phyloP scores from a whole-genome alignment of 1,140 invertebrate species.

The Manduca sexta region DNA sequence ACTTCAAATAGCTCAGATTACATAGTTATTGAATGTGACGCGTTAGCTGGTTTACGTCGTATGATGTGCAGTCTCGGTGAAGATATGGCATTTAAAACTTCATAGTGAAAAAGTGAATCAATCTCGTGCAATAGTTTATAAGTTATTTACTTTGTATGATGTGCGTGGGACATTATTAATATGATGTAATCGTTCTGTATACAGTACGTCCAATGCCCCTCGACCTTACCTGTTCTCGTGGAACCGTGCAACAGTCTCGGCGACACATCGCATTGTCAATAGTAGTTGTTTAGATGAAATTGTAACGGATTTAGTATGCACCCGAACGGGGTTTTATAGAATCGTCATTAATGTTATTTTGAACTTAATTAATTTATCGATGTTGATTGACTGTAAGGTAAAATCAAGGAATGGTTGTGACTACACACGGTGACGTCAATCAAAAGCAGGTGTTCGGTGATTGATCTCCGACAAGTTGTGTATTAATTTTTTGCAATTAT shows the following conservation, averaged over 20 bases:
- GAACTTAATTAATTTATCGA: slow-evolving; percentile 32
- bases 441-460: too few species aligned
- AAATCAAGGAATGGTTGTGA: slow-evolving; percentile 32
- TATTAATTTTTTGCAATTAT: too few species aligned
- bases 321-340: not conserved
- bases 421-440: not conserved
- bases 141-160: slow-evolving; percentile 53
- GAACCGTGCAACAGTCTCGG: slow-evolving; percentile 54
- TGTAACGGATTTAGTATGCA: not conserved
- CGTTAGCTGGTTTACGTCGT: slow-evolving; percentile 5
- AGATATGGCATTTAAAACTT: slow-evolving; percentile 29
- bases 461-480: too few species aligned
- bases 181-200: slow-evolving; percentile 2
- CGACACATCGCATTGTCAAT: not conserved
- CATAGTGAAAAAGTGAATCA: slow-evolving; percentile 26
- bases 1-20: slow-evolving; percentile 14
- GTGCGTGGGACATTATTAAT: slow-evolving; percentile 18
- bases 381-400: slow-evolving; percentile 17
- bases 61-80: slow-evolving; percentile 15
- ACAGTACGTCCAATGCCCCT: slow-evolving; percentile 8
- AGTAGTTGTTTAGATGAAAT: not conserved
- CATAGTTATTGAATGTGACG: slow-evolving; percentile 2
- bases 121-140: slow-evolving; percentile 35
- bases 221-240: slow-evolving; percentile 10
- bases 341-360: slow-evolving; percentile 16